Conservation (phyloP, 2,888 invertebrate genomes). For the Andrena bucephala region DNA sequence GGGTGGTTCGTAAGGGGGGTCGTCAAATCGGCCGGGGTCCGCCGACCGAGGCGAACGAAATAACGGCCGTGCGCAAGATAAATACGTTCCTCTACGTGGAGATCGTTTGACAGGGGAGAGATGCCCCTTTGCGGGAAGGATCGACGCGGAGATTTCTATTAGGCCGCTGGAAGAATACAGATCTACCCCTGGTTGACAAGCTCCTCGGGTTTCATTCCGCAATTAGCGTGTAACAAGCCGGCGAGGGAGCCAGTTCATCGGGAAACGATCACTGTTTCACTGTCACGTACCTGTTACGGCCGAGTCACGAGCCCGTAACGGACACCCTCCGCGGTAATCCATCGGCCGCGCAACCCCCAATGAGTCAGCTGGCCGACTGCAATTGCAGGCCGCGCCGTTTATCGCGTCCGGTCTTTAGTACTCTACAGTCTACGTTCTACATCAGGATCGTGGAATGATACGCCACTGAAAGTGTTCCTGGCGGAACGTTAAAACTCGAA, state of each 20-base stretch:
- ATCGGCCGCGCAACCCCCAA: background rate
- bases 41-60: conserved; percentile 41
- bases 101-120: conserved; percentile 14
- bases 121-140: background rate
- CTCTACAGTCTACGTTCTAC: too few relatives aligned
- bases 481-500: background rate
- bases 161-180: background rate
- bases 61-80: conserved; percentile 45
- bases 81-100: conserved; percentile 30
- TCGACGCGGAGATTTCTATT: conserved; percentile 14
- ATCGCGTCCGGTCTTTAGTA: background rate
- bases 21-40: conserved; percentile 31
- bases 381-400: conserved; percentile 29
- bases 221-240: conserved; percentile 11
- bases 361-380: conserved; percentile 41
- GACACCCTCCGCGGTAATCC: conserved; percentile 3
- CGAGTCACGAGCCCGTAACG: background rate
- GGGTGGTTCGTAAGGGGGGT: conserved; percentile 37
- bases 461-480: too few relatives aligned
- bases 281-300: conserved; percentile 16
- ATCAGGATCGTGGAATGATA: too few relatives aligned
- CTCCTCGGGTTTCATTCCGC: conserved; percentile 12
- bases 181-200: conserved; percentile 3
- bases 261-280: conserved; percentile 19
- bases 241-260: background rate